Evolutionary conservation across 53 echinoderm and acorn worm species (phyloP).

Genomic region (Apostichopus leukothele): DNA sequence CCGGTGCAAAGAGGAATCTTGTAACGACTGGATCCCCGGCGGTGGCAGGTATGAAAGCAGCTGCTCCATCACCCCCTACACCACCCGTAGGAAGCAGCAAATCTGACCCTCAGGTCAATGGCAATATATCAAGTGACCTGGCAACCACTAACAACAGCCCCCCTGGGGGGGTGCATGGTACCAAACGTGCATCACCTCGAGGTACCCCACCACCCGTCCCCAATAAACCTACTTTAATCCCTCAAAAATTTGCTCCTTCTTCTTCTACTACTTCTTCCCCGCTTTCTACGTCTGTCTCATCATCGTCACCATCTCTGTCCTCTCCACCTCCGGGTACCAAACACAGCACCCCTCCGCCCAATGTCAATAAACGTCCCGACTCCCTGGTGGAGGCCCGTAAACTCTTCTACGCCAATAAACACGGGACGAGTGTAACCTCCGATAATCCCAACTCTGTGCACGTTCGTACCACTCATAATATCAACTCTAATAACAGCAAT

Average conservation of each 20-base stretch:
- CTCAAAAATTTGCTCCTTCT: conserved; percentile 80
- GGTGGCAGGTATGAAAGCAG: conserved; percentile 1
- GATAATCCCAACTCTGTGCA: conserved; percentile 43
- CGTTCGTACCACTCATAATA: conserved; percentile 66
- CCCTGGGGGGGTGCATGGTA: conserved; percentile 37
- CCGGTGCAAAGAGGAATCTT: conserved; percentile 47
- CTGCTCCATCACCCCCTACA: conserved; percentile 57
- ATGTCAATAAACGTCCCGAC: conserved; percentile 54
- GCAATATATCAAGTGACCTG: conserved; percentile 37
- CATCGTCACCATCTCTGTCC: conserved; percentile 44
- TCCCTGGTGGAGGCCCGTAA: conserved; percentile 97
- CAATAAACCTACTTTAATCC: conserved; percentile 95
- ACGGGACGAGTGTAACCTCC: conserved; percentile 57
- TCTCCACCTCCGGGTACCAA: conserved; percentile 52
- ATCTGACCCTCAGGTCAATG: conserved; percentile 57
- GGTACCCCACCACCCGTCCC: conserved; percentile 97
- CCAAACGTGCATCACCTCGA: conserved; percentile 66
- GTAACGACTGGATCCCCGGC: no score
- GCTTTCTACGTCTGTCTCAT: conserved; percentile 52
- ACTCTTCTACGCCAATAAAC: conserved; percentile 95
- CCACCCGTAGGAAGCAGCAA: conserved; percentile 43
- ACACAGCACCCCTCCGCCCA: conserved; percentile 40
- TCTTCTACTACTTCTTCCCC: conserved; percentile 62
- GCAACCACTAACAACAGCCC: conserved; percentile 35
- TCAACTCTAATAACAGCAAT: conserved; percentile 85